Evolutionary conservation across 2,888 invertebrate species (phyloP).

Genomic region (Volucella inflata): DNA sequence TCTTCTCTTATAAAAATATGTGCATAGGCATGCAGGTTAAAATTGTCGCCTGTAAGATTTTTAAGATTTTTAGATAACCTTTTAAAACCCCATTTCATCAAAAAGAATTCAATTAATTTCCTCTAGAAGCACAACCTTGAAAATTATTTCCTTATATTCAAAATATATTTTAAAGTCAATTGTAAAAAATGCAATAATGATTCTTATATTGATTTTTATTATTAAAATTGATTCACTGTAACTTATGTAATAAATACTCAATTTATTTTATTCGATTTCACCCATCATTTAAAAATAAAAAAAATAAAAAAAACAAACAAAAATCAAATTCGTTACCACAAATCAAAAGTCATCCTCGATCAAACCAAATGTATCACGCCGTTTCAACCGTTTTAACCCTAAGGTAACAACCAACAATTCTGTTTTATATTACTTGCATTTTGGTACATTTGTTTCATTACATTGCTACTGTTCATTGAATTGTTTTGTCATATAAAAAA

Average conservation of each 20-base stretch:
- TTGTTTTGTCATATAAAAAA: constrained; percentile 56
- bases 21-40: no score
- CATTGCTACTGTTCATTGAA: constrained; percentile 70
- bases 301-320: constrained; percentile 62
- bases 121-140: not conserved
- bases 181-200: constrained; percentile 28
- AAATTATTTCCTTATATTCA: not conserved
- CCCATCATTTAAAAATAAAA: constrained; percentile 66
- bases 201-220: constrained; percentile 8
- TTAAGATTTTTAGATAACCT: no score
- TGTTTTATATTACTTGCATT: constrained; percentile 55
- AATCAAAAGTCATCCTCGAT: constrained; percentile 81
- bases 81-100: no score
- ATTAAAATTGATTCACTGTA: constrained; percentile 36
- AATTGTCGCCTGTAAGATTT: no score
- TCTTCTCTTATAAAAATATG: no score
- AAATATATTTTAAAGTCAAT: constrained; percentile 2
- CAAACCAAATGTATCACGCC: constrained; percentile 97
- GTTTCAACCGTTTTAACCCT: constrained; percentile 96
- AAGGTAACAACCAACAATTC: constrained; percentile 87
- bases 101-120: not conserved
- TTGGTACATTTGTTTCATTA: constrained; percentile 68
- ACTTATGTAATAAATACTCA: constrained; percentile 60
- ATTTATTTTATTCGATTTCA: constrained; percentile 74
- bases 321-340: constrained; percentile 72